Evolutionary conservation across 2,888 invertebrate species (phyloP), one percentile per base, ranked within the genome.

Genomic region (Lepidochrysops patricia): DNA sequence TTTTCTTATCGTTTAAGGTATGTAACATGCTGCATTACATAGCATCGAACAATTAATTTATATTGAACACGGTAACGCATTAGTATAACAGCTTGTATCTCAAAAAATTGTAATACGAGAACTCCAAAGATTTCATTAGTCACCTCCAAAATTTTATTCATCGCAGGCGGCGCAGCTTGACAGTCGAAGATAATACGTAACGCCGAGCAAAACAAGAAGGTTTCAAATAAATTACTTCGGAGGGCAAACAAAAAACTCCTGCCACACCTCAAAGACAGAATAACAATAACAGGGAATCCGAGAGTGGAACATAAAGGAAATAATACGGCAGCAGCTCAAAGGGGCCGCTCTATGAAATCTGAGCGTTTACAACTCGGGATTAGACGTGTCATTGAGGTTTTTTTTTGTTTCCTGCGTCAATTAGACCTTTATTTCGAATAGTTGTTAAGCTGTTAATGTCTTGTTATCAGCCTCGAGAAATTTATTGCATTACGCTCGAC

Each of bases 211-310:
- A 75, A 75, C 76, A 79, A 80, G 75, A 75, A 74, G 72, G 66
- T 68, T 69, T 72, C 72, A 77, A 79, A 79, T 79, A 80, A 77
- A 80, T 78, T 73, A 77, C 73, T 70, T 67, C 66, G 72, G 69
- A 71, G 72, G 72, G 71, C 77, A 74, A 77, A 79, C 77, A 77
- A 78, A 79, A 76, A 71, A 67, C 52, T 68, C 67, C 72, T 73
- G 76, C 77, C 79, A 79, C 79, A 80, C 78, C 81, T 81, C 76
- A 73, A 74, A 77, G 77, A 79, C 73, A 77, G 77, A 82, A 82
- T 80, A 84, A 84, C 80, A 85, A 84, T 82, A 80, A 80, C 76
- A 77, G 68, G 71, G 79, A 75, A 72, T 73, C 73, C 66, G 66
- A 69, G 72, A 70, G 70, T 63, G 50, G 70, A 68, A 69, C 70